Base-by-base conservation (phyloP, 2,888 invertebrate species). In the Luperina nickerlii region DNA sequence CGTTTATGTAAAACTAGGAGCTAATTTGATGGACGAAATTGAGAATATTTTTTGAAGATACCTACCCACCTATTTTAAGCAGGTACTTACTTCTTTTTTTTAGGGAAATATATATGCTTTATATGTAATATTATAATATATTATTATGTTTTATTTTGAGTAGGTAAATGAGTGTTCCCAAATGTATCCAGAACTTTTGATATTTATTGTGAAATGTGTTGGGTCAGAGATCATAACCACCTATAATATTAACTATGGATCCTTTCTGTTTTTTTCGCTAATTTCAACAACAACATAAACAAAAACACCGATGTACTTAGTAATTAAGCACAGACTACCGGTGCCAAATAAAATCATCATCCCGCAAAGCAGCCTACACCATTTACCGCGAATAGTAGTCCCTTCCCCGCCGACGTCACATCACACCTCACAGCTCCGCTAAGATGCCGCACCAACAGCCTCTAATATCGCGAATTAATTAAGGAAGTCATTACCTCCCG, bases 401-500 rank as follows among this genome's bases (percentile, higher is more conserved):
- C 72, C 84, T 85, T 83, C 86, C 78, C 83, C 74, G 48, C 15
- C 57, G 76, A 83, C 82, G 84, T 74, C 78, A 79, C 85, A 79
- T 82, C 80, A 88, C 87, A 86, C 83, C 82, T 84, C 79, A 82
- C 69, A 79, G 78, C 69, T 75, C 70, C 75, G 82, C 76, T 88
- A 81, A 86, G 87, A 84, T 81, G 85, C 69, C 87, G 79, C 81
- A 74, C 38, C 76, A 32, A 69, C 69, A 45, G 77, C 63, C 81
- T 87, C 82, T 85, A 95, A 95, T 94, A 96, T 96, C 94, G 93
- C 94, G 96, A 95, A 96, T 97, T 97, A 96, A 96, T 96, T 96
- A 96, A 96, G 96, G 97, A 96, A 97, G 96, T 96, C 95, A 96
- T 97, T 96, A 96, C 96, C 94, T 94, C 91, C 94, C 96, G 96